Evolutionary conservation across 2,797 vertebrate genomes (phyloP), one percentile per base, ranked within the genome.

Genomic region (Macroramphosus scolopax): DNA sequence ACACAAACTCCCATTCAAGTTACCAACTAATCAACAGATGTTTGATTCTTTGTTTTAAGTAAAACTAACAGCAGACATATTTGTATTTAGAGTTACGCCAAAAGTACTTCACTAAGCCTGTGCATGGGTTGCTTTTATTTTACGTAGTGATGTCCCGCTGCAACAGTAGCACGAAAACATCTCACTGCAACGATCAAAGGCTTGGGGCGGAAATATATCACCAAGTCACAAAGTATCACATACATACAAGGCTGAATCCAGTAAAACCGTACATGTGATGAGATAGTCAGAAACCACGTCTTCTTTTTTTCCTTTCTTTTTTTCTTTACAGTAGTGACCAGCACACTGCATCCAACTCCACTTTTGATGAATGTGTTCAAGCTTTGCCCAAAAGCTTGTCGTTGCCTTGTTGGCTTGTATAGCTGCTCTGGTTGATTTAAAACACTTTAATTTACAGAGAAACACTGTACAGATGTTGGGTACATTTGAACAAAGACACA

Each of bases 401-500:
- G 39, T 70, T 45, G 26, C 17, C 31, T 55, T 42, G 24, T 55
- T 16, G 12, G 44, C 62, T 72, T 77, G 48, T 58, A 17, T 11
- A 49, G 63, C 54, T 72, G 60, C 80, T 61, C 25, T 44, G 67
- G 64, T 73, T 5, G 15, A 69, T 63, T 38, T 20, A 17, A 84
- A 83, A 65, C 16, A 71, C 56, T 65, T 79, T 67, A 70, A 75
- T 76, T 82, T 40, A 75, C 71, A 68, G 74, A 68, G 75, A 63
- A 88, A 84, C 81, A 86, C 85, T 85, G 75, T 85, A 89, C 84
- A 89, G 54, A 79, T 69, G 59, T 78, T 76, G 77, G 71, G 62
- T 75, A 83, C 75, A 72, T 75, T 65, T 37, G 53, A 78, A 74
- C 63, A 71, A 63, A 75, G 67, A 82, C 80, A 66, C 57, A 5